Evolutionary conservation across 2,113 vertebrate genomes (phyloP).

Genomic region (Aspiorhynchus laticeps): DNA sequence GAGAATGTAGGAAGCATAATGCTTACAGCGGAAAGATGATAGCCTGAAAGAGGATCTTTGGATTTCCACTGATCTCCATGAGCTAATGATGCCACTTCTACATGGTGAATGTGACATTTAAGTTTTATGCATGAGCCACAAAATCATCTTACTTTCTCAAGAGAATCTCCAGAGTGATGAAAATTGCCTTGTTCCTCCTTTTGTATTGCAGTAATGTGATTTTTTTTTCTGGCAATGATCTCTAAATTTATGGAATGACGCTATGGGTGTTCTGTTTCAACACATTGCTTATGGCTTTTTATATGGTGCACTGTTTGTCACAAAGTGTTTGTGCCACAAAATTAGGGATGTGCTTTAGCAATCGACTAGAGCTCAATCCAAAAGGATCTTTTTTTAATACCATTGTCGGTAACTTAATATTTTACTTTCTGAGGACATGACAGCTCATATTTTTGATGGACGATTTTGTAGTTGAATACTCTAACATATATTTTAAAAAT

Average conservation of each 20-base stretch:
- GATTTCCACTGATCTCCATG: slow-evolving; percentile 8
- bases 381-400: background rate
- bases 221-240: background rate
- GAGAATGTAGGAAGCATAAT: slow-evolving; percentile 36
- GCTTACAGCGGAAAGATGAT: slow-evolving; percentile 48
- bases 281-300: background rate
- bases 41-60: slow-evolving; percentile 31
- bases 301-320: background rate
- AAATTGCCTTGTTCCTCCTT: background rate
- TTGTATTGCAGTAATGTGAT: background rate
- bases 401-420: background rate
- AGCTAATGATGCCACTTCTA: background rate
- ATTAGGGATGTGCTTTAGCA: background rate
- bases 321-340: background rate
- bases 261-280: background rate
- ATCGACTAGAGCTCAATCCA: background rate
- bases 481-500: background rate
- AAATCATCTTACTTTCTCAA: background rate
- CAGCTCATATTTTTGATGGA: background rate
- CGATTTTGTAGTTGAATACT: background rate
- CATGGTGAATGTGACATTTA: background rate
- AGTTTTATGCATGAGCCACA: background rate
- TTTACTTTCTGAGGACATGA: background rate
- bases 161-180: background rate
- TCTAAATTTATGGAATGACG: background rate